Conservation (phyloP, 1,140 invertebrate genomes). For the Aphelenchoides besseyi region DNA sequence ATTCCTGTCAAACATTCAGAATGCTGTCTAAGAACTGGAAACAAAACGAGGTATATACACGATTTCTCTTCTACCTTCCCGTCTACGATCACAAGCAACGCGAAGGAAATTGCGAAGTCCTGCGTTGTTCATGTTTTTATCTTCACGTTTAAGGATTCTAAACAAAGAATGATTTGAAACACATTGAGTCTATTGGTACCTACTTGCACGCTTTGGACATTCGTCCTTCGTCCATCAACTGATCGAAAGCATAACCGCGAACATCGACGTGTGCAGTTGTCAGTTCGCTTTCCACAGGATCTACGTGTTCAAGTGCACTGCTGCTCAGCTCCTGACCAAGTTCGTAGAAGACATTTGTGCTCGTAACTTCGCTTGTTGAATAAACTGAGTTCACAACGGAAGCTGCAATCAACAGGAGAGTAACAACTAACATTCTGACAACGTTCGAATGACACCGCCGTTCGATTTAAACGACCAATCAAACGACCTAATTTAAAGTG, state of each 20-base stretch:
- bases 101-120: not conserved
- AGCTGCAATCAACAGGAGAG: too few relatives aligned
- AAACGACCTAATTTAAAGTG: too few relatives aligned
- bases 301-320: not conserved
- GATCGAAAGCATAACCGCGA: not conserved
- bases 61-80: too few relatives aligned
- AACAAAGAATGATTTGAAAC: not conserved
- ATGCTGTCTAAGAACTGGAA: not conserved
- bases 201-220: not conserved
- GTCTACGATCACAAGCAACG: not conserved
- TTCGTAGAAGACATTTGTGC: not conserved
- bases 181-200: not conserved
- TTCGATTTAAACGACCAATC: too few relatives aligned
- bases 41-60: not conserved
- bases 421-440: too few relatives aligned
- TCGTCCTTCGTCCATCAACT: not conserved
- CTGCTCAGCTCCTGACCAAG: not conserved
- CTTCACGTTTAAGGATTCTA: not conserved
- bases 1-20: not conserved
- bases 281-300: not conserved
- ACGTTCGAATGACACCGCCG: too few relatives aligned
- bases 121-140: not conserved
- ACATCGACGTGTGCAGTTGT: not conserved
- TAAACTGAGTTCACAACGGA: not conserved
- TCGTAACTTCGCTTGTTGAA: not conserved